A percentile compares a stretch with the other conserved stretches of the same genome.
These are phyloP conservation scores for Gorsachius goisagi DNA, from an alignment of 2,113 vertebrate genomes.

Conservation along the genomic window DNA sequence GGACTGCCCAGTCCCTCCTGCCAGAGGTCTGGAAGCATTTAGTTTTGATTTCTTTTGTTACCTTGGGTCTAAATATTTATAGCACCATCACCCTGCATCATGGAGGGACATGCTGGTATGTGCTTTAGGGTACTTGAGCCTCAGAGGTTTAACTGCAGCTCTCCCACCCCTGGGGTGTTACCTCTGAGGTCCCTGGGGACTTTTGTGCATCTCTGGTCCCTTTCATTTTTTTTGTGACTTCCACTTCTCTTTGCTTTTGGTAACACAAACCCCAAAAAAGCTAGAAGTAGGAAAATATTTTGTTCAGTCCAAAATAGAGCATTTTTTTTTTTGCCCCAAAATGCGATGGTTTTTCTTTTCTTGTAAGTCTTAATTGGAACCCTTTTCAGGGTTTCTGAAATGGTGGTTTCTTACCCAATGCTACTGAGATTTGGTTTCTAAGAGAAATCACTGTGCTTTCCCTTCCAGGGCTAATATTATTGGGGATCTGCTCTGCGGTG, in stretches of 20 bases:
- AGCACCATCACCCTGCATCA: rapidly evolving
- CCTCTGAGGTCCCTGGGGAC: neutral
- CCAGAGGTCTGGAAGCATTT: neutral
- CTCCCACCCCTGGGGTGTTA: neutral
- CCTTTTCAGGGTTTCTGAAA: neutral
- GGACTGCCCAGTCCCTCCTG: neutral
- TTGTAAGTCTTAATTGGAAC: neutral
- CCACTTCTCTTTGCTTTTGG: neutral
- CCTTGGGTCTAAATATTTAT: neutral
- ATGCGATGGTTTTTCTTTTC: neutral
- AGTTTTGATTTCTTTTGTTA: neutral
- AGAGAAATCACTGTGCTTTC: neutral
- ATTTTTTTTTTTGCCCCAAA: neutral
- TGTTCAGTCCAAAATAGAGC: neutral
- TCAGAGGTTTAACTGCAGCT: neutral
- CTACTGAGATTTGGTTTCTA: neutral
- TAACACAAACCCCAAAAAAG: neutral
- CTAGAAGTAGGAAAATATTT: neutral
- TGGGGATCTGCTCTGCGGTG: neutral
- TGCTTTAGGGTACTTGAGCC: neutral
- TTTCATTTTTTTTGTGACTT: neutral
- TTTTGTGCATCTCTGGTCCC: neutral
- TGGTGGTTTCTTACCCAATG: rapidly evolving
- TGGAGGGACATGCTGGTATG: rapidly evolving
- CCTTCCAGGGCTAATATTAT: neutral